Percentiles rank a stretch among this genome's conserved stretches.
phyloP scores from a whole-genome alignment of 2,888 invertebrate species.

The Xanthostigma xanthostigma region DNA sequence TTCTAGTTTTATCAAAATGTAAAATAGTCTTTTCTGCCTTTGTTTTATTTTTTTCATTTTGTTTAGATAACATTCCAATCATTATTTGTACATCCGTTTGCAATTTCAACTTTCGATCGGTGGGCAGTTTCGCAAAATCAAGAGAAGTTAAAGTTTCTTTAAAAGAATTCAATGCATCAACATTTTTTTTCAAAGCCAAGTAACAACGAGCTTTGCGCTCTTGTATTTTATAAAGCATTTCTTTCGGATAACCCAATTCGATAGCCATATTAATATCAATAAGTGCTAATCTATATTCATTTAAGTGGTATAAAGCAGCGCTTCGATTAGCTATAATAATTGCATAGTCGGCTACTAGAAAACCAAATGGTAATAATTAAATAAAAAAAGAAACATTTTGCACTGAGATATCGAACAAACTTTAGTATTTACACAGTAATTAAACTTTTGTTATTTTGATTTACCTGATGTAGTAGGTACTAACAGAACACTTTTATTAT shows the following conservation, averaged over 20 bases:
- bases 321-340: conserved; percentile 68
- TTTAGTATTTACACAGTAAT: background rate
- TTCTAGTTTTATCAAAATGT: conserved; percentile 18
- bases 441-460: conserved; percentile 15
- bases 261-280: conserved; percentile 56
- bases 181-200: conserved; percentile 48
- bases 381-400: conserved; percentile 9
- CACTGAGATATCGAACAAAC: too few relatives aligned
- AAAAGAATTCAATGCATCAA: conserved; percentile 48
- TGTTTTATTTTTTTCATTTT: conserved; percentile 5
- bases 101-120: conserved; percentile 39
- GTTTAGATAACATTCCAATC: conserved; percentile 48
- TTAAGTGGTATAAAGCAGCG: conserved; percentile 59
- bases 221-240: conserved; percentile 58
- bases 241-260: conserved; percentile 49
- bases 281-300: conserved; percentile 48
- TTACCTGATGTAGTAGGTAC: conserved; percentile 55
- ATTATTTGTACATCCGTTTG: conserved; percentile 53
- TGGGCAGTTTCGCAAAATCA: conserved; percentile 46
- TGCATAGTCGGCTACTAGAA: conserved; percentile 42
- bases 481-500: conserved; percentile 51
- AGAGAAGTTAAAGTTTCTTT: conserved; percentile 49
- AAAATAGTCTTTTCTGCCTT: conserved; percentile 15
- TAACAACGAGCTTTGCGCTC: conserved; percentile 60
- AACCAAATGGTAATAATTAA: conserved; percentile 13